Evolutionary conservation across 2,797 vertebrate species (phyloP), one percentile per base, ranked within the genome.

Genomic region (Parauchenoglanis punctatus): DNA sequence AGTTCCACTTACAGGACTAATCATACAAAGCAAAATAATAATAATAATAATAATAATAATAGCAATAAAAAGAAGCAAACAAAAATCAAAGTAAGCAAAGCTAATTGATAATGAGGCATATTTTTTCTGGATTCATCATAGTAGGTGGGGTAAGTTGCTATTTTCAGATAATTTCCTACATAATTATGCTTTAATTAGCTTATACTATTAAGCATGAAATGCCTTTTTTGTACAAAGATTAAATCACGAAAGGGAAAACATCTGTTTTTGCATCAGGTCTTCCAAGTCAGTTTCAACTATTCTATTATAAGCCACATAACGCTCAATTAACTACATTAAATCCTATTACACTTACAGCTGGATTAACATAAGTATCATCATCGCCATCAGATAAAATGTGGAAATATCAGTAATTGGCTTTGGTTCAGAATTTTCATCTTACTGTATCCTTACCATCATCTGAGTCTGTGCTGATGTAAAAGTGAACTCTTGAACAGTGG

Each of bases 191-290:
- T 46, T 61, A 76, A 28, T 61, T 75, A 44, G 31, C 49, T 20
- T 40, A n/a, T 23, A 8, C 44, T 28, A 12, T 81, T 63, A 59
- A 1, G 10, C 31, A 59, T 40, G 11, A 80, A 80, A 59, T 80
- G 28, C 3, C 12, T 52, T 54, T 73, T 44, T 23, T 49, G 10
- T 23, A 23, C 10, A 80, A 80, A 23, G 18, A 80, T 80, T 58
- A 40, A 31, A 80, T 59, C 46, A 46, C 31, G 20, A 2, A 28
- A 44, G 3, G 0, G 11, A 72, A 61, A 61, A 75, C 56, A 84
- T 56, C 15, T 84, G 67, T 85, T 78, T 78, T 78, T 20, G 8
- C 31, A 2, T 77, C 73, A 63, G 40, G 58, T 44, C 23, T 61
- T 40, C 56, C n/a, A 68, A 70, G 44, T n/a, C 65, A 23, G 7